These are phyloP conservation scores for Huso huso DNA, from an alignment of 2,797 vertebrate species.

Conservation along the genomic window DNA sequence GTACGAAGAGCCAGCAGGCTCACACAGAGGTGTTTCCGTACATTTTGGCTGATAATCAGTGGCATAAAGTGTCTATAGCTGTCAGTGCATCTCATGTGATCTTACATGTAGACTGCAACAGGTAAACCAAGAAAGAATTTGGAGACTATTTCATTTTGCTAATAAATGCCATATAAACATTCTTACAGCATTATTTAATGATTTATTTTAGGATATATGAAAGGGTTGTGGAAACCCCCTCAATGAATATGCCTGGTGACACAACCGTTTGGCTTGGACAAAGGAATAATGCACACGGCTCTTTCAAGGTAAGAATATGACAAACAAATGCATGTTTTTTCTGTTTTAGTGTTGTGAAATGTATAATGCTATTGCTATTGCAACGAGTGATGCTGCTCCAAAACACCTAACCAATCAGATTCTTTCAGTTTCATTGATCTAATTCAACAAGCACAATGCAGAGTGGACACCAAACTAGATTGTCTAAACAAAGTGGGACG, in stretches of 20 bases:
- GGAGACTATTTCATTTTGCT: not conserved
- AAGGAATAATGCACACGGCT: conserved; percentile 85
- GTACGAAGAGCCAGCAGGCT: conserved; percentile 71
- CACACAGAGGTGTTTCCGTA: conserved; percentile 94
- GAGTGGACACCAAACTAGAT: too few relatives aligned
- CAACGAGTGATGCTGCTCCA: too few relatives aligned
- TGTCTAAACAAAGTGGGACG: too few relatives aligned
- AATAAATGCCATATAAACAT: not conserved
- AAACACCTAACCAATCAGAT: too few relatives aligned
- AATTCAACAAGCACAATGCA: too few relatives aligned
- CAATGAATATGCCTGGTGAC: conserved; percentile 79
- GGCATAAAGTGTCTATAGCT: conserved; percentile 89
- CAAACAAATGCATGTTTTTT: conserved; percentile 42
- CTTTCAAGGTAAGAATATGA: conserved; percentile 78
- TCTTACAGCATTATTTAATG: conserved; percentile 7
- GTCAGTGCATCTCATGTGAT: conserved; percentile 89
- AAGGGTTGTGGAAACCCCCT: conserved; percentile 82
- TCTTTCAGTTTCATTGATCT: too few relatives aligned
- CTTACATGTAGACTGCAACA: conserved; percentile 91
- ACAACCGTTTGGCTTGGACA: conserved; percentile 91
- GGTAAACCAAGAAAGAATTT: conserved; percentile 46
- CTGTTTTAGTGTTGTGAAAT: conserved; percentile 30
- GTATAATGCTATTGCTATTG: too few relatives aligned
- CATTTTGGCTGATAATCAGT: conserved; percentile 87
- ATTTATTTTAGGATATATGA: conserved; percentile 83